Percentiles rank a stretch among this genome's conserved stretches.
These are phyloP conservation scores for Lingula anatina DNA, from an alignment of 2,888 invertebrate species.

Conservation along the genomic window DNA sequence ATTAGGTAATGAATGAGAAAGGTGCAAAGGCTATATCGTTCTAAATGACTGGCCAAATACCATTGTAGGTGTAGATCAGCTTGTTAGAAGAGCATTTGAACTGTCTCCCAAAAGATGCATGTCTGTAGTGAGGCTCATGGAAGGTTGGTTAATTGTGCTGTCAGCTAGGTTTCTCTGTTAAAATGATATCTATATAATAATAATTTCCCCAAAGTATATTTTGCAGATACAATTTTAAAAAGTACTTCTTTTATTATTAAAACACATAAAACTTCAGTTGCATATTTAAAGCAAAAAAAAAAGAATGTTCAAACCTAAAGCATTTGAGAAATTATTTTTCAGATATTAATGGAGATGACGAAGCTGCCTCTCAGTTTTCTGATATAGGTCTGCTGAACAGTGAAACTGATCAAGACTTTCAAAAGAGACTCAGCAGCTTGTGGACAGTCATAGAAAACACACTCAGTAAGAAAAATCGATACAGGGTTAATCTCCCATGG, in stretches of 20 bases:
- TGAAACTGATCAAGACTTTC: neutral
- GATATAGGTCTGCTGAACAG: neutral
- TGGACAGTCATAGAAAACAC: neutral
- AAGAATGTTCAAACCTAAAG: too few relatives aligned
- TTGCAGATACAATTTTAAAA: too few relatives aligned
- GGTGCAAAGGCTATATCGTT: too few relatives aligned
- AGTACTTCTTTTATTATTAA: too few relatives aligned
- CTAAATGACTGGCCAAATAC: too few relatives aligned
- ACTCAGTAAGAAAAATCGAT: neutral
- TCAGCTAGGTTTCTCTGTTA: neutral
- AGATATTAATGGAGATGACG: neutral
- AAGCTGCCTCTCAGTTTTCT: neutral
- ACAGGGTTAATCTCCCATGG: slow-evolving; percentile 1
- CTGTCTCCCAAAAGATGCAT: slow-evolving; percentile 11
- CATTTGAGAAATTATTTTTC: neutral
- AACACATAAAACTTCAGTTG: neutral
- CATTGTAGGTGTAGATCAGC: slow-evolving; percentile 17
- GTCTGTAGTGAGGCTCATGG: slow-evolving; percentile 15
- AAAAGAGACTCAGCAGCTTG: neutral
- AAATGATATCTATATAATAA: too few relatives aligned
- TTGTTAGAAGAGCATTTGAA: slow-evolving; percentile 15
- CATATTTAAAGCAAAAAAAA: neutral
- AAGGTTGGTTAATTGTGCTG: slow-evolving; percentile 9
- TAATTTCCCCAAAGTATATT: too few relatives aligned
- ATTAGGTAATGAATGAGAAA: too few relatives aligned